Evolutionary conservation across 2,888 invertebrate species (phyloP), one percentile per base, ranked within the genome.

Genomic region (Macrophya alboannulata): DNA sequence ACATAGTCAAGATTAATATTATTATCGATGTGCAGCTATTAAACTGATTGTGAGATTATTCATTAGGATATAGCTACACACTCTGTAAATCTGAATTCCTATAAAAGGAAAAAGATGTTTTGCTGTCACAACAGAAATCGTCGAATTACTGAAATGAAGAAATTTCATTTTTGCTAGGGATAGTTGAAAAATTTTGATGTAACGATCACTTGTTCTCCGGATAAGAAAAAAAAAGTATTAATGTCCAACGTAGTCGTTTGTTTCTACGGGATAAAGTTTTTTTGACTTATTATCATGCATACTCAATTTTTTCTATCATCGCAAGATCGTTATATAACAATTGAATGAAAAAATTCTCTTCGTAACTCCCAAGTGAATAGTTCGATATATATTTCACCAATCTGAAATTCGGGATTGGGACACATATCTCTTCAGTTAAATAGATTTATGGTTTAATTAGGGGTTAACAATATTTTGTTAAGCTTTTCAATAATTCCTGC

Each of bases 1-100:
- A 55, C 55, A 68, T 37, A 37, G 77, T 51, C 37, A 31, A 77
- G 51, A 17, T 31, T 31, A 37, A 55, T n/a, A n/a, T 51, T 74
- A 74, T 74, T 40, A 74, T 74, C 21, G 45, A 74, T 74, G 72
- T 74, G 43, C 72, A 74, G 43, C 72, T 74, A 17, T 21, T 74
- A 25, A 40, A 74, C 45, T 74, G 5, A 25, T 74, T 45, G 45
- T 74, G 45, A 40, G 45, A 74, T 74, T 45, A 74, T 21, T 74
- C 21, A 74, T 45, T 74, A 74, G 12, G 43, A 74, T 68, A 62
- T 43, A 68, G 31, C 31, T 31, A 31, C 31, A n/a, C 45, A 45
- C 9, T 43, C 6, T 74, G 40, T 10, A 45, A 74, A 74, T 74
- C 21, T 74, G 5, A 43, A 25, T 45, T 74, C 21, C 40, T 9